Evolutionary conservation across 2,113 vertebrate species (phyloP).

Genomic region (Megaceryle torquata): DNA sequence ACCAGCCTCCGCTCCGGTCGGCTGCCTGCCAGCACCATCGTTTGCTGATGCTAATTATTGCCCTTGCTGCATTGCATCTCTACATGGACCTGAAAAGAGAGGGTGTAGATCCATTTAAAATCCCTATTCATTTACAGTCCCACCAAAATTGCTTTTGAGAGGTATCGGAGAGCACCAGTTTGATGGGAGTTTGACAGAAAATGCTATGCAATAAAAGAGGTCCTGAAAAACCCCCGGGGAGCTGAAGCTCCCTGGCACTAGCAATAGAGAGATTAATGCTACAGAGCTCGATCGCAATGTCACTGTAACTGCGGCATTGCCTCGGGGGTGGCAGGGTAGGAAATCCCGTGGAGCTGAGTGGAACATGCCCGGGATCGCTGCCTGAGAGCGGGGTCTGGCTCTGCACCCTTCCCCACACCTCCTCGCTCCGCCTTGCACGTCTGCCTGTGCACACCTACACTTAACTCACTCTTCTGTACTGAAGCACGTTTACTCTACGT

Average conservation of each 20-base stretch:
- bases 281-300: background rate
- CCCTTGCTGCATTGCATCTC: background rate
- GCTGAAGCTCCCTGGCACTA: background rate
- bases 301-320: background rate
- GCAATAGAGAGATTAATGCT: background rate
- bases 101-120: background rate
- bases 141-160: background rate
- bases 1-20: background rate
- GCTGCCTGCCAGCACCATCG: background rate
- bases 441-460: background rate
- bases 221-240: background rate
- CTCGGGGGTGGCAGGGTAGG: background rate
- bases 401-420: background rate
- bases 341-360: background rate
- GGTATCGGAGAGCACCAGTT: background rate
- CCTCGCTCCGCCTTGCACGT: no score
- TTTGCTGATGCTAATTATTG: background rate
- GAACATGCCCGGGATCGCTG: rapidly evolving
- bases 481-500: rapidly evolving
- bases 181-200: background rate
- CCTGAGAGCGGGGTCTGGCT: rapidly evolving
- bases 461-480: background rate
- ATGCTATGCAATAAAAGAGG: background rate
- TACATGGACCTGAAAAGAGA: background rate
- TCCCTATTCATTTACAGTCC: background rate